Evolutionary conservation across 1,140 invertebrate species (phyloP).

Genomic region (Calephelis virginiensis): DNA sequence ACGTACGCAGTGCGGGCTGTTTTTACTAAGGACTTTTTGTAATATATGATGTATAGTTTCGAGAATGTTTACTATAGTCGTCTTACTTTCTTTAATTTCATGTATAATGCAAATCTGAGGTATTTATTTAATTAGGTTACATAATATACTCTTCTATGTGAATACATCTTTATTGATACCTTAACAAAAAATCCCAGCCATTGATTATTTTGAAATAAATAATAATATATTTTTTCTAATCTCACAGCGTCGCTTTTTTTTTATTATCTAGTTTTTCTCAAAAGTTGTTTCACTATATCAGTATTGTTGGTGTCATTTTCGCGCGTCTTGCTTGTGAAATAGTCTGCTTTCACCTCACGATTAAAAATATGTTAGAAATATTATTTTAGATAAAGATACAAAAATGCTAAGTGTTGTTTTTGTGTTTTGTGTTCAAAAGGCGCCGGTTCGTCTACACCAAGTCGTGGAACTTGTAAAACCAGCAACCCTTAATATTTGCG

Average conservation of each 20-base stretch:
- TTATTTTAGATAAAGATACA: neutral
- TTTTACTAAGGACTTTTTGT: neutral
- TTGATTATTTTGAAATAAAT: too few relatives aligned
- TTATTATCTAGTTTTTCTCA: too few relatives aligned
- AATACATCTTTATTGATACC: neutral
- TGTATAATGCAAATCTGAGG: conserved; percentile 7
- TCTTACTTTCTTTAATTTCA: neutral
- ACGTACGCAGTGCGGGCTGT: conserved; percentile 19
- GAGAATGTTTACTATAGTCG: neutral
- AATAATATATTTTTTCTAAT: too few relatives aligned
- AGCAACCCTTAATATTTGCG: conserved; percentile 8
- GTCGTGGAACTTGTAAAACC: neutral
- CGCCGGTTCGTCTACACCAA: conserved; percentile 7
- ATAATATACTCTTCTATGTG: neutral
- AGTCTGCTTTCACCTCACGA: neutral
- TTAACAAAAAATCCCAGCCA: too few relatives aligned
- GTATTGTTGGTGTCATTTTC: too few relatives aligned
- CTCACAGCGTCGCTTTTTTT: too few relatives aligned
- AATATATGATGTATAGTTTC: conserved; percentile 2
- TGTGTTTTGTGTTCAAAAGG: neutral
- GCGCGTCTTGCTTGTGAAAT: too few relatives aligned
- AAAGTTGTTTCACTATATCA: too few relatives aligned
- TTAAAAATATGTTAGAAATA: neutral
- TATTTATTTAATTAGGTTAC: conserved; percentile 10
- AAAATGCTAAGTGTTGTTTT: conserved; percentile 16